Base-by-base conservation (phyloP, 2,888 invertebrate species). In the Meganola albula region DNA sequence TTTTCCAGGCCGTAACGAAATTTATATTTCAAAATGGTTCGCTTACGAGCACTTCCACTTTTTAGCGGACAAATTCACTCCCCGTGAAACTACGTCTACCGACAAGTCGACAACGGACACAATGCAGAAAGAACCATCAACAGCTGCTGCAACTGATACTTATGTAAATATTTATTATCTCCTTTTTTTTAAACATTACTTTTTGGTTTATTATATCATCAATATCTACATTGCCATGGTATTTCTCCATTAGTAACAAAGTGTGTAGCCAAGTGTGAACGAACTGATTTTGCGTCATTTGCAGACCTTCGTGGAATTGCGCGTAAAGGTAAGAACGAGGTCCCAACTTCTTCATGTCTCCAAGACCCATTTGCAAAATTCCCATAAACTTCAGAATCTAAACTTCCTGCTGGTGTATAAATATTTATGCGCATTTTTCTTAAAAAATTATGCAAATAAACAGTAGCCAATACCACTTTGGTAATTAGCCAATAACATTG, bases 361-460 rank as follows among this genome's bases (percentile, higher is more conserved):
- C 53, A 58, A 12, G 24, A 31, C 18, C 52, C 55, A 24, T 32
- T 24, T 30, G 40, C 34, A 30, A 46, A 10, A 28, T 33, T 16
- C 5, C 41, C 46, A 33, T 43, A 28, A 14, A 16, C 9, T 36
- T 48, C 49, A 24, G 8, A 26, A 27, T 53, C 55, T 18, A 52
- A 48, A 16, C 31, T 31, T 18, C 40, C 44, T 12, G 10, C 8
- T 18, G 53, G 46, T 20, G 46, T 48, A 37, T 28, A 28, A 28
- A 22, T 28, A 18, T 21, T 23, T 28, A 18, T 4, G 12, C 12
- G 10, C 31, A 34, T 48, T 33, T 40, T 41, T 32, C 32, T 12
- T 34, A 59, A 34, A 32, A 47, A 57, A 34, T 58, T 57, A 31
- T 56, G 53, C 16, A 58, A 40, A 34, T 45, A 42, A 27, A 32